Evolutionary conservation across 2,113 vertebrate genomes (phyloP).

Genomic region (Sterna hirundo): DNA sequence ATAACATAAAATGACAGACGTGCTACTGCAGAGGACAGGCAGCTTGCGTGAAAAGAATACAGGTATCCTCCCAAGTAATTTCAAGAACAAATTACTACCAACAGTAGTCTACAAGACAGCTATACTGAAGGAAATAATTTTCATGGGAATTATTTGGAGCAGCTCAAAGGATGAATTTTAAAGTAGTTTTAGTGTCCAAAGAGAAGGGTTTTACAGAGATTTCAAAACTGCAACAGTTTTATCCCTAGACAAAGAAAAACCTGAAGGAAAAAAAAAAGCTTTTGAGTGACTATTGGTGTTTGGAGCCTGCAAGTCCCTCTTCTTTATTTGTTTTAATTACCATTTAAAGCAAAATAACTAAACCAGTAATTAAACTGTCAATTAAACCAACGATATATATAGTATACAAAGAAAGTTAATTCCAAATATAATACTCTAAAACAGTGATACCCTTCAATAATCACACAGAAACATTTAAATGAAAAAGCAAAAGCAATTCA

Average conservation of each 20-base stretch:
- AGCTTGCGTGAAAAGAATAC: neutral
- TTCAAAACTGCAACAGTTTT: neutral
- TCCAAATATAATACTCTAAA: neutral
- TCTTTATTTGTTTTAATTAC: slow-evolving; percentile 6
- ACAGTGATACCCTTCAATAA: neutral
- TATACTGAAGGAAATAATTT: slow-evolving; percentile 3
- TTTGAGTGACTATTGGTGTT: neutral
- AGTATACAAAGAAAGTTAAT: neutral
- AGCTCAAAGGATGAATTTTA: neutral
- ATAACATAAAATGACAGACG: neutral
- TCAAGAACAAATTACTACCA: slow-evolving; percentile 1
- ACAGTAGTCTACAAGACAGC: neutral
- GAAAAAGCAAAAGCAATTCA: neutral
- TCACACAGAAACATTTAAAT: neutral
- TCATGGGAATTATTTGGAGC: neutral
- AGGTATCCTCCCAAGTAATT: neutral
- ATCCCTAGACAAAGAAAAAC: neutral
- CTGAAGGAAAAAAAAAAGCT: neutral
- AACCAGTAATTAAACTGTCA: neutral
- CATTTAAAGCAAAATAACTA: neutral
- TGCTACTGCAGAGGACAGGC: neutral
- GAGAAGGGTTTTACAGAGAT: neutral
- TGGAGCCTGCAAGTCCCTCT: neutral
- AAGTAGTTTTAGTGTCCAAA: neutral
- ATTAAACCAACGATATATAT: neutral